Conservation (phyloP, 2,113 vertebrate genomes). For the Clupea harengus region DNA sequence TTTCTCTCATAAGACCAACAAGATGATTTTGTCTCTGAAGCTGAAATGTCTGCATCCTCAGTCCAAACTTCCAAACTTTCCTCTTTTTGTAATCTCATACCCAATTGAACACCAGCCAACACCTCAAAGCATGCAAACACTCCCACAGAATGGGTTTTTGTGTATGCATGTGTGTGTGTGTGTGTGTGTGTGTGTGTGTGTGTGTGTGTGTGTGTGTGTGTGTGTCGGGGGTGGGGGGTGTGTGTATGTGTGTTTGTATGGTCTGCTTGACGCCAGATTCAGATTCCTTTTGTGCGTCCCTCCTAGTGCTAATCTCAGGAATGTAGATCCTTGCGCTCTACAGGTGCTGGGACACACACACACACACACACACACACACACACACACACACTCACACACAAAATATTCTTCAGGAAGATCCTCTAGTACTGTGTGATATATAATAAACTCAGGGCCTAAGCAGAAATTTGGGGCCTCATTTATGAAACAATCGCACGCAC, state of each 20-base stretch:
- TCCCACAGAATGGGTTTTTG: not conserved
- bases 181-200: not conserved
- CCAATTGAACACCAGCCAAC: not conserved
- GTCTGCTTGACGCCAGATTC: not conserved
- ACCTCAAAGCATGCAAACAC: not conserved
- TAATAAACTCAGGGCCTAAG: too few relatives aligned
- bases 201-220: not conserved
- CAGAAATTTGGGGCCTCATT: too few relatives aligned
- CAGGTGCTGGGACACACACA: not conserved
- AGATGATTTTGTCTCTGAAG: too few relatives aligned
- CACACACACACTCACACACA: not conserved
- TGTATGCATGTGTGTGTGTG: not conserved
- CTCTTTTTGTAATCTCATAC: not conserved
- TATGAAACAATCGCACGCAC: too few relatives aligned
- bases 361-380: not conserved
- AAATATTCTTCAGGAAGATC: too few relatives aligned
- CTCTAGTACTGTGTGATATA: too few relatives aligned
- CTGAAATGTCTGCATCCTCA: too few relatives aligned
- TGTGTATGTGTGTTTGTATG: constrained; percentile 18
- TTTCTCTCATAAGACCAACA: too few relatives aligned
- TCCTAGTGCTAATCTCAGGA: not conserved
- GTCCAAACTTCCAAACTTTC: not conserved
- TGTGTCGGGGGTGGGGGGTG: not conserved
- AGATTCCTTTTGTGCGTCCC: not conserved
- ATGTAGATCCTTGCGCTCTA: not conserved